Base-by-base conservation (phyloP, 2,888 invertebrate species). In the Thymelicus acteon region DNA sequence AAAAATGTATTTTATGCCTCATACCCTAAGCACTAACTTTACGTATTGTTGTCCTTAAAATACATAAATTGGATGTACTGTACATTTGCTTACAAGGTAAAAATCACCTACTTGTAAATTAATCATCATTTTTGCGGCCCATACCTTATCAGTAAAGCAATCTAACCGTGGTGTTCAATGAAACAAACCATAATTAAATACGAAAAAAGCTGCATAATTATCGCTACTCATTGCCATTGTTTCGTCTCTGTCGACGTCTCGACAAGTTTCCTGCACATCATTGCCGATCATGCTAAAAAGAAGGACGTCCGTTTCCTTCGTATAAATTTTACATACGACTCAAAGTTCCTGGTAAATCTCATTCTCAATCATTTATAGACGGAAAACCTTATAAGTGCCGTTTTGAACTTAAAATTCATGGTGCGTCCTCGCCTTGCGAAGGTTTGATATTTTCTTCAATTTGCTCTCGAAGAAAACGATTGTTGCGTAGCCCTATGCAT, bases 231-330 rank as follows among this genome's bases (percentile, higher is more conserved):
- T 79, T 82, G 80, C 81, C 79, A 89, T 89, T 89, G 89, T 90
- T 82, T 81, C 78, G 75, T 74, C 78, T 81, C 75, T 75, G 79
- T 77, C 82, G 81, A 79, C 75, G 47, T 39, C 73, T 72, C 76
- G 85, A 81, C 82, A 76, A 76, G 82, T 86, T 90, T 91, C 90
- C 88, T 89, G 86, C 78, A 82, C 78, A 80, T 79, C 77, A 77
- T 76, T 78, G 78, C 81, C 80, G 79, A 81, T 79, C 80, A 76
- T 80, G 84, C 75, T 80, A 76, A 75, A 73, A 75, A 78, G 82
- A 82, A 89, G 92, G 92, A 92, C 82, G 82, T 93, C 92, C 92
- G 92, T 85, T 93, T 92, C 92, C 92, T 90, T 80, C 76, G 77
- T 77, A 76, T 77, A 78, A 80, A 80, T 86, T 89, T 86, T 86